Evolutionary conservation across 2,113 vertebrate species (phyloP).

Genomic region (Falco punctatus): DNA sequence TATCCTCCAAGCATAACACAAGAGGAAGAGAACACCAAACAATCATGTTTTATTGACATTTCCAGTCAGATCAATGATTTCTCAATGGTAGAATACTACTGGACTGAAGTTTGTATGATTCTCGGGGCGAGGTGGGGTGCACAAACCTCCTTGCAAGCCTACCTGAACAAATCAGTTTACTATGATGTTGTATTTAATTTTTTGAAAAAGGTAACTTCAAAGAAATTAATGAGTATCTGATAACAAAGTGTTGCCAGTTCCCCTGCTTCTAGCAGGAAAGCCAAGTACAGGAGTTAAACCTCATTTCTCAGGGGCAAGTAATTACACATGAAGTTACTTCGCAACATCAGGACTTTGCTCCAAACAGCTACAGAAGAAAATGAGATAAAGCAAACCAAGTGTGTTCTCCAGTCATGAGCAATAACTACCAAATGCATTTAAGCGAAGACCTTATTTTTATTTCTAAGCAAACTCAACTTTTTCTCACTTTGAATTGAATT

Average conservation of each 20-base stretch:
- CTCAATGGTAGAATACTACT: not conserved
- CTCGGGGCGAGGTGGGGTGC: not conserved
- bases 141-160: not conserved
- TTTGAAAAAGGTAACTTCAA: not conserved
- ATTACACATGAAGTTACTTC: not conserved
- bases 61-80: not conserved
- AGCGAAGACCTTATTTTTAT: not conserved
- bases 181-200: not conserved
- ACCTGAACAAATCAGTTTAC: not conserved
- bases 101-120: not conserved
- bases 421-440: not conserved
- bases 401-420: not conserved
- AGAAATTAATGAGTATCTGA: not conserved
- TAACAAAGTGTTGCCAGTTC: not conserved
- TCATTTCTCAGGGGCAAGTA: not conserved
- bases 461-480: not conserved
- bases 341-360: not conserved
- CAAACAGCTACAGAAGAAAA: not conserved
- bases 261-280: not conserved
- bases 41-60: not conserved
- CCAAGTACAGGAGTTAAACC: not conserved
- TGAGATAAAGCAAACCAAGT: not conserved
- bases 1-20: not conserved
- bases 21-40: not conserved
- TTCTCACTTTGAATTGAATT: not conserved